Evolutionary conservation across 1,140 invertebrate species (phyloP).

Genomic region (Spodoptera frugiperda): DNA sequence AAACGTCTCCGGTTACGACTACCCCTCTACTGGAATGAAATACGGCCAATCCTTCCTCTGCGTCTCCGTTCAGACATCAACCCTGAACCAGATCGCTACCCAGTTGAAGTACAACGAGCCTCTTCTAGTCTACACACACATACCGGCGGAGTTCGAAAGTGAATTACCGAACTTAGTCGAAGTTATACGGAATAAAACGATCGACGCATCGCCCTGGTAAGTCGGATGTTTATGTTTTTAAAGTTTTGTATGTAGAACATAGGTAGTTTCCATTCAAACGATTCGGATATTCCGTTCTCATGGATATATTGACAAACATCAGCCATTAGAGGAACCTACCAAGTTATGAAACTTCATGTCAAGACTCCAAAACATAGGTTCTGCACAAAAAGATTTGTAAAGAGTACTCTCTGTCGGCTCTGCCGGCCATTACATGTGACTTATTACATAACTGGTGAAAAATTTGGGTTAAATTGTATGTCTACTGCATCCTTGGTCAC

Average conservation of each 20-base stretch:
- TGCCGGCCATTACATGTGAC: no score
- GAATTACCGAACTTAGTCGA: conserved; percentile 88
- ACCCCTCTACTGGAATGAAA: conserved; percentile 90
- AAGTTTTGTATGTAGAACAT: background rate
- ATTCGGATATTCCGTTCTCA: background rate
- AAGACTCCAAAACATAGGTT: no score
- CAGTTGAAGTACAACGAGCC: conserved; percentile 93
- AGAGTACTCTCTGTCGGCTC: no score
- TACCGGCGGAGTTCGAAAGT: conserved; percentile 85
- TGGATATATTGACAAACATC: background rate
- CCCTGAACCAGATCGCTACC: conserved; percentile 90
- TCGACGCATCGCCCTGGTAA: conserved; percentile 88
- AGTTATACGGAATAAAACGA: conserved; percentile 88
- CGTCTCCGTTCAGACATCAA: conserved; percentile 89
- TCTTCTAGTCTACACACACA: conserved; percentile 76
- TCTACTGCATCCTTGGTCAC: no score
- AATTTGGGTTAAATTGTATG: no score
- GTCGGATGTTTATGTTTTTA: conserved; percentile 47
- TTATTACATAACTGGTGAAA: no score
- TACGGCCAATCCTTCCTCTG: conserved; percentile 97
- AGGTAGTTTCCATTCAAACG: conserved; percentile 1
- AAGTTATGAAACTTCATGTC: no score
- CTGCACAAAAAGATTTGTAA: no score
- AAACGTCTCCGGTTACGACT: conserved; percentile 88
- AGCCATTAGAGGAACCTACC: no score